Percentiles rank a stretch among this genome's conserved stretches.
These are phyloP conservation scores for Seira sanloemensis DNA, from an alignment of 2,888 invertebrate species.

Conservation along the genomic window DNA sequence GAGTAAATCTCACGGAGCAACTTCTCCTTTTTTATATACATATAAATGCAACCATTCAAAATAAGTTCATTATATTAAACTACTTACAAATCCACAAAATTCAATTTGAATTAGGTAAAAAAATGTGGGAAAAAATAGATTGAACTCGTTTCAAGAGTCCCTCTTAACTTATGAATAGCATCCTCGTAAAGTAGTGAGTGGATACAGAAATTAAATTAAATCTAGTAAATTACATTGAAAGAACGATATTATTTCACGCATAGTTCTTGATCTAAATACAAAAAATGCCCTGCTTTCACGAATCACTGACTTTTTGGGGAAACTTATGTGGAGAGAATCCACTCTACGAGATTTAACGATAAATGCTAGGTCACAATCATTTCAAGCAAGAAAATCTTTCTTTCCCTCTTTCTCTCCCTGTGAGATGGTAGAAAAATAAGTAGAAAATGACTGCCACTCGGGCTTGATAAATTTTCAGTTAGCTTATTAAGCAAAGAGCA, in stretches of 20 bases:
- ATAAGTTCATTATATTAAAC: not conserved
- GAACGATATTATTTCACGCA: not conserved
- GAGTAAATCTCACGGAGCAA: not conserved
- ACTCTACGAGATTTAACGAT: not conserved
- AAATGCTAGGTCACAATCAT: not conserved
- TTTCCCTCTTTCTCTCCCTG: too few relatives aligned
- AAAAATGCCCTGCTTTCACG: slow-evolving; percentile 9
- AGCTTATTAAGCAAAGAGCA: too few relatives aligned
- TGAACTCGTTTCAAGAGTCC: too few relatives aligned
- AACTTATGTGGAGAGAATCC: not conserved
- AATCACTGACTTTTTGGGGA: not conserved
- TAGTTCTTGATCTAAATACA: not conserved
- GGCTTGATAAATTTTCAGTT: not conserved
- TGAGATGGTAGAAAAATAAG: too few relatives aligned
- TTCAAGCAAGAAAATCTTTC: not conserved
- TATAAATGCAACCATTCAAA: too few relatives aligned
- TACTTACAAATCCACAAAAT: not conserved
- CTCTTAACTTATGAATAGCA: too few relatives aligned
- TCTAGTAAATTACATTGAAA: slow-evolving; percentile 1
- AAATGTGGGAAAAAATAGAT: too few relatives aligned
- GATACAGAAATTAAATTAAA: slow-evolving; percentile 17
- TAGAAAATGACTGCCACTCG: too few relatives aligned
- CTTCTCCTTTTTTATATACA: not conserved
- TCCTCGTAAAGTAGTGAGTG: too few relatives aligned
- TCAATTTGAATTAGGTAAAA: too few relatives aligned